These are phyloP conservation scores for Otus sunia DNA, from an alignment of 2,113 vertebrate species.

Conservation along the genomic window DNA sequence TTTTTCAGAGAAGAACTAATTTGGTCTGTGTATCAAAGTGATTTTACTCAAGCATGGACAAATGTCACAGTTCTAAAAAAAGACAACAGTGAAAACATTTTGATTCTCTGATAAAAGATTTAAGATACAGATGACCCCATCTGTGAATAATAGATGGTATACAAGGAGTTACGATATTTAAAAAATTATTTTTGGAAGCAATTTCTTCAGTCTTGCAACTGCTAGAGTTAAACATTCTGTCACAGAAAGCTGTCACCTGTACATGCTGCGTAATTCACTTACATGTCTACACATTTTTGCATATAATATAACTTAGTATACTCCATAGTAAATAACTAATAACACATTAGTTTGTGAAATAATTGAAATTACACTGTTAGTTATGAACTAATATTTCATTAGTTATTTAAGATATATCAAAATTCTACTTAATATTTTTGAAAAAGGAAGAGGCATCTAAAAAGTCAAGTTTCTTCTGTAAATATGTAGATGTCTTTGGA, in stretches of 20 bases:
- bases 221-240: background rate
- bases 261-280: background rate
- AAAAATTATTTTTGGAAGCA: background rate
- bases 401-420: background rate
- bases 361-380: background rate
- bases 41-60: slow-evolving; percentile 22
- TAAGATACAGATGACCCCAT: background rate
- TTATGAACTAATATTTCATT: background rate
- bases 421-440: background rate
- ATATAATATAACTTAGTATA: background rate
- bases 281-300: background rate
- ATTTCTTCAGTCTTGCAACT: background rate
- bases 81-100: background rate
- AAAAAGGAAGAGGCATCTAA: background rate
- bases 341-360: background rate
- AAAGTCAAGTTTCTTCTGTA: background rate
- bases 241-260: slow-evolving; percentile 24
- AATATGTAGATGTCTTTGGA: background rate
- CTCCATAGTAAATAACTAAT: background rate
- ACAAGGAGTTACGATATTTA: background rate
- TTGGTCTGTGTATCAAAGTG: slow-evolving; percentile 37
- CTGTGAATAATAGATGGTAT: slow-evolving; percentile 15
- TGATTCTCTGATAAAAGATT: slow-evolving; percentile 26
- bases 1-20: slow-evolving; percentile 60
- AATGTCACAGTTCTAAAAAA: background rate